Base-by-base conservation (phyloP, 2,888 invertebrate species). In the Lepidochrysops patricia region DNA sequence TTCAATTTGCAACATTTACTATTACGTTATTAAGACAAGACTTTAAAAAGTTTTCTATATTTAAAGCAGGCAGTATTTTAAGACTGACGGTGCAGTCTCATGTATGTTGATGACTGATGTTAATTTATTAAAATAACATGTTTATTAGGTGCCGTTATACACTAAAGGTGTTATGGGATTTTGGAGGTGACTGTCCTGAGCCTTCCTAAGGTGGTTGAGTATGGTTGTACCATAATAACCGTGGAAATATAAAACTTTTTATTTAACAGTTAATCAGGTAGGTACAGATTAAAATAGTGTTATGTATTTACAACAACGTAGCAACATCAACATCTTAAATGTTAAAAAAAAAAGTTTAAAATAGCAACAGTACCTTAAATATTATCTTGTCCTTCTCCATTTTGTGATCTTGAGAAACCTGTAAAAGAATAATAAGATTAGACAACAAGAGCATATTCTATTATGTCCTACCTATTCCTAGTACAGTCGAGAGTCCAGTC, bases 331-430 rank as follows among this genome's bases (percentile, higher is more conserved):
- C n/a, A n/a, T n/a, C n/a, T n/a, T n/a, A n/a, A n/a, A n/a, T n/a
- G n/a, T n/a, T n/a, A 29, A 13, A 4, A 58, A 19, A 25, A 56
- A 19, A 34, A 7, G 27, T 9, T 2, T 9, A 15, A 50, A 37
- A 48, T 9, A 57, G 15, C 12, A 15, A 27, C 4, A 50, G 77
- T 76, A 87, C 88, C 84, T 83, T 84, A 65, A 87, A 88, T 12
- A 87, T 79, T 63, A 88, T 87, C 72, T 81, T 87, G 64, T 86
- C 84, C 66, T 84, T 86, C 61, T 88, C 86, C 86, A 87, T 87
- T 66, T 65, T 70, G 12, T 19, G 48, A 54, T 7, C 19, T 43
- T 43, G 19, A 43, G 9, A 3, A 19, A 43, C 43, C 43, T 43
- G 43, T 9, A 43, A 43, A 61, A 60, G 62, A 58, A 27, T 58